phyloP scores from a whole-genome alignment of 2,797 vertebrate genomes.

The Carcharodon carcharias region DNA sequence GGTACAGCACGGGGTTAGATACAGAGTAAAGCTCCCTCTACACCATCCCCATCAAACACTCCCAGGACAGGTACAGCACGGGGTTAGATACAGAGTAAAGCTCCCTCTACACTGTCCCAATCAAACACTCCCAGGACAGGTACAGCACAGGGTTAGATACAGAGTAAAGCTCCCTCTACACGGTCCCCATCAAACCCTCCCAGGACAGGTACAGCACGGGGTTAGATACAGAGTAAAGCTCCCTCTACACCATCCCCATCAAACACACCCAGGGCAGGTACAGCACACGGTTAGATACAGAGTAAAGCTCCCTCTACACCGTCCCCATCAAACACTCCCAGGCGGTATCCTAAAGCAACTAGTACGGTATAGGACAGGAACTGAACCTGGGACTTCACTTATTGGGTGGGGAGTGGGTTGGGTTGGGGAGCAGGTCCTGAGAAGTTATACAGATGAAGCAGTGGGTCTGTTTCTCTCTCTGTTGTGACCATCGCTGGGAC shows the following conservation, averaged over 20 bases:
- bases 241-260: conserved; percentile 1
- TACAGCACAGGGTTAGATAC: neutral
- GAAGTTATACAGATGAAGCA: neutral
- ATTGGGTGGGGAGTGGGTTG: neutral
- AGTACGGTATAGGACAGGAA: neutral
- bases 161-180: neutral
- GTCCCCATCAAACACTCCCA: neutral
- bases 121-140: neutral
- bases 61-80: neutral
- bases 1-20: neutral
- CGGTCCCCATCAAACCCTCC: neutral
- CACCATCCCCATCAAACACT: neutral
- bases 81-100: neutral
- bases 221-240: conserved; percentile 8
- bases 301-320: neutral
- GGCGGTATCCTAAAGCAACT: neutral
- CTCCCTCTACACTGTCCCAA: neutral
- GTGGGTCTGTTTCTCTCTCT: neutral
- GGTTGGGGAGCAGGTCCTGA: neutral
- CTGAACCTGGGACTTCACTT: neutral
- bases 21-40: neutral
- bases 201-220: neutral
- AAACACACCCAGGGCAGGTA: neutral
- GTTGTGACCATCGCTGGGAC: neutral
- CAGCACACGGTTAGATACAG: neutral